Conservation (phyloP, 2,888 invertebrate genomes). For the Plemyria rubiginata region DNA sequence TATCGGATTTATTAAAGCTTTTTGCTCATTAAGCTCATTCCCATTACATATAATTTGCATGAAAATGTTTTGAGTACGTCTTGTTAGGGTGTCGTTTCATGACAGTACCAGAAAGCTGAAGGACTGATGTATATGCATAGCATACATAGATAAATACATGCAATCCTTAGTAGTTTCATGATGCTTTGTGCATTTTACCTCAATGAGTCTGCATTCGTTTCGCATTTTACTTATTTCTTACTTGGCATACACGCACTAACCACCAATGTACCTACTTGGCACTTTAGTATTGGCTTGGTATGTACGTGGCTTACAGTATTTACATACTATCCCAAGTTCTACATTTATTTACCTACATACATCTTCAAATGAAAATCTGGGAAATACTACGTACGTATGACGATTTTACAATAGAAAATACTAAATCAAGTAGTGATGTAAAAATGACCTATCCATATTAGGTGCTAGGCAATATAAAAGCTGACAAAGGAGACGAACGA, state of each 20-base stretch:
- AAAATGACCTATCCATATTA: neutral
- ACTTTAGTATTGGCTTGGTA: too few relatives aligned
- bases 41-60: too few relatives aligned
- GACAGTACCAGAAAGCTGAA: slow-evolving; percentile 58
- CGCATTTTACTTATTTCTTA: too few relatives aligned
- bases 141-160: slow-evolving; percentile 47
- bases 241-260: too few relatives aligned
- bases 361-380: neutral
- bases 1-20: neutral
- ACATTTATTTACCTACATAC: too few relatives aligned
- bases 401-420: neutral
- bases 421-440: neutral
- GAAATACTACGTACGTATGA: neutral
- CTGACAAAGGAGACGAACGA: slow-evolving; percentile 24
- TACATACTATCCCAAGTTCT: too few relatives aligned
- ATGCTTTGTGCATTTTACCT: slow-evolving; percentile 13
- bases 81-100: slow-evolving; percentile 40
- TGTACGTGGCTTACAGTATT: too few relatives aligned
- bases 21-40: neutral
- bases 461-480: slow-evolving; percentile 10
- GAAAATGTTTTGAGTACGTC: neutral
- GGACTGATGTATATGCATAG: slow-evolving; percentile 56
- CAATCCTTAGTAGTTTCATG: too few relatives aligned
- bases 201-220: slow-evolving; percentile 8
- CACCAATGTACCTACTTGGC: too few relatives aligned